Evolutionary conservation across 2,888 invertebrate genomes (phyloP).

Genomic region (Rhingia campestris): DNA sequence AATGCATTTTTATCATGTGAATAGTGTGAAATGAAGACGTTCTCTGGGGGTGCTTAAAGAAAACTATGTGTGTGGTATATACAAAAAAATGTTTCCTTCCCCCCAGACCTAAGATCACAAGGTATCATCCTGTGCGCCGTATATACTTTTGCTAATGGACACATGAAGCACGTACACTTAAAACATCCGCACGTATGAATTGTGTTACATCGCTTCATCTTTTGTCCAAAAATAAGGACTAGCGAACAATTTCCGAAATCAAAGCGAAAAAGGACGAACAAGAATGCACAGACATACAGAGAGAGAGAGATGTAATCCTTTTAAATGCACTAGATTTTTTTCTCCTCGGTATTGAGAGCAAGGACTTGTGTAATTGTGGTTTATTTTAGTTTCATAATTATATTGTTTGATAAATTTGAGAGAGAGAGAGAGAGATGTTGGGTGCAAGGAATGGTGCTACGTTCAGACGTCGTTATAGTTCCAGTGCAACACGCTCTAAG

Average conservation of each 20-base stretch:
- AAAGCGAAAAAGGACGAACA: conserved; percentile 34
- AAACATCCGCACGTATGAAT: conserved; percentile 53
- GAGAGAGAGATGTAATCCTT: conserved; percentile 30
- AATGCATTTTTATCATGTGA: background rate
- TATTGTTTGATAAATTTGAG: background rate
- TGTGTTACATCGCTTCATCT: conserved; percentile 48
- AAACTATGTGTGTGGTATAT: conserved; percentile 16
- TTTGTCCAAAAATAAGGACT: conserved; percentile 15
- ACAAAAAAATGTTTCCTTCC: conserved; percentile 3
- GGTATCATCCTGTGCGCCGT: conserved; percentile 17
- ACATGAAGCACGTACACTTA: conserved; percentile 60
- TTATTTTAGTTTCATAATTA: background rate
- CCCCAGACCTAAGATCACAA: background rate
- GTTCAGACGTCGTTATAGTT: no score
- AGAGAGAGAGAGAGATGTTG: background rate
- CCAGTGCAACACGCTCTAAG: no score
- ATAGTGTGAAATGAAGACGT: conserved; percentile 35
- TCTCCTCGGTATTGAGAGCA: conserved; percentile 20
- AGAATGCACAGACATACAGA: conserved; percentile 8
- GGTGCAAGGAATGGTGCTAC: no score
- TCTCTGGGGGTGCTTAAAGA: background rate
- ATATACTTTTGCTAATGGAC: conserved; percentile 38
- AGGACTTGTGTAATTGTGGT: conserved; percentile 37
- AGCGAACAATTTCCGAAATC: conserved; percentile 9
- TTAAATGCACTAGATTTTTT: conserved; percentile 41